Evolutionary conservation across 2,797 vertebrate genomes (phyloP), one percentile per base, ranked within the genome.

Genomic region (Varecia variegata): DNA sequence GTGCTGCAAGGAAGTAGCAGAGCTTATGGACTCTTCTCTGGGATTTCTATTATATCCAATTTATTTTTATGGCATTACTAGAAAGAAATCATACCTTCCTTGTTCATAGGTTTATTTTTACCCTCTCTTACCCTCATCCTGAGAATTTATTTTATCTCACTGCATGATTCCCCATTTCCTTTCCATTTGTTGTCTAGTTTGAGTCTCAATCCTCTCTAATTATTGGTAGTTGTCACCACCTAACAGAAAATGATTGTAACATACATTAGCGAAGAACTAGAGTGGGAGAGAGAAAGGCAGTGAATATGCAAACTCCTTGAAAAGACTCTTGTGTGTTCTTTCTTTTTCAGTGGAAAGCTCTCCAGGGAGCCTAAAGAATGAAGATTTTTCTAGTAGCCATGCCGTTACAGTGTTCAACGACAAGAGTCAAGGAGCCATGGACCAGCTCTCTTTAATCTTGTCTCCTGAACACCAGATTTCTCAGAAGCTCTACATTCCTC

Each of bases 401-500:
- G 25, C 77, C 0, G 3, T 85, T 47, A 65, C 77, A 8, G 54
- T 94, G 35, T 83, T 93, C 35, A 18, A 58, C 88, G 79, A 95
- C 18, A 40, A 30, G 8, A 81, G 45, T 23, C 95, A 87, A 17
- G 76, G 86, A 60, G 67, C 81, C 83, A 45, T 94, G 65, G 95
- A 95, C 76, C 97, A 96, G 90, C 97, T 97, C 9, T 96, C 98
- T 60, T 73, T 98, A 65, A 82, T 97, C 47, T 95, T 98, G 82
- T 98, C 98, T 89, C 74, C 97, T 7, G 96, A 97, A 47, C 96
- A 97, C 93, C 97, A 97, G 85, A 50, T 92, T 3, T 95, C 97
- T 73, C 96, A 96, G 92, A 98, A 97, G 15, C 94, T 98, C 30
- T 98, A 95, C 40, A 90, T 98, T 62, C 97, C 98, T 96, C 97